Evolutionary conservation across 2,113 vertebrate genomes (phyloP).

Genomic region (Acinonyx jubatus): DNA sequence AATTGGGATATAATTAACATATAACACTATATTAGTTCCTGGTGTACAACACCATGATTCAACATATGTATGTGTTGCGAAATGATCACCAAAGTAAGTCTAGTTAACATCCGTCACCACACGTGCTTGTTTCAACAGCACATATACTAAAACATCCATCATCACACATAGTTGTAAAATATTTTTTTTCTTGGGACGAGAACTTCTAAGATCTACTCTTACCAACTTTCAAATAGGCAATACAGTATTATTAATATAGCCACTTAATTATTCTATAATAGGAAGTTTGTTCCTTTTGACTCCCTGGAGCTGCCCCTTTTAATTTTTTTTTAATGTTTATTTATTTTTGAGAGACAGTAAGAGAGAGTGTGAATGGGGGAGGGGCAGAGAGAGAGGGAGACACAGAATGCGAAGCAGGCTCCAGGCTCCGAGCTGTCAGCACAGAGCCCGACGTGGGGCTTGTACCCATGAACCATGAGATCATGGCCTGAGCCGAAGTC

Average conservation of each 20-base stretch:
- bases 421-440: too few relatives aligned
- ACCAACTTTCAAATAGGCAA: background rate
- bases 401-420: too few relatives aligned
- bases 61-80: background rate
- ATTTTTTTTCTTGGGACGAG: background rate
- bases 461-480: too few relatives aligned
- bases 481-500: too few relatives aligned
- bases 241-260: background rate
- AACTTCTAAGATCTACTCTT: background rate
- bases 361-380: too few relatives aligned
- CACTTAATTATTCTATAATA: background rate
- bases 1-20: background rate
- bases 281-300: background rate
- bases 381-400: too few relatives aligned
- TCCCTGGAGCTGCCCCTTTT: background rate
- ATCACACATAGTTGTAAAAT: background rate
- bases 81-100: background rate
- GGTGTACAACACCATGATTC: background rate
- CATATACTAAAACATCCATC: background rate
- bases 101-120: background rate
- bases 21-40: background rate
- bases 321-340: too few relatives aligned
- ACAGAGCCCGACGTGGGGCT: too few relatives aligned
- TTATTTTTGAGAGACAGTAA: too few relatives aligned
- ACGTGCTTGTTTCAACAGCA: too few relatives aligned